Conservation (phyloP, 2,797 vertebrate species). For the Pseudomugil tenellus region DNA sequence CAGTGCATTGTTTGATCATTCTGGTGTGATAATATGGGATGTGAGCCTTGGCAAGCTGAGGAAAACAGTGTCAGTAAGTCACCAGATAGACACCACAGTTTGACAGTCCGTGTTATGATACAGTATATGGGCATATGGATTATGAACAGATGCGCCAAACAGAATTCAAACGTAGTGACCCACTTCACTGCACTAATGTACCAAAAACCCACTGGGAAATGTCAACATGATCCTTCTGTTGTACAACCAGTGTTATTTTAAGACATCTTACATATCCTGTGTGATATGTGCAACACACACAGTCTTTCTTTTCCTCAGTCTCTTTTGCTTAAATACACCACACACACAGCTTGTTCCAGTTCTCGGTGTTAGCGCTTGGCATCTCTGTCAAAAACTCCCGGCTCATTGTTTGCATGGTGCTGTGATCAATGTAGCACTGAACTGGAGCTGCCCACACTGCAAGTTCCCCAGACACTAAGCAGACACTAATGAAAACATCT, state of each 20-base stretch:
- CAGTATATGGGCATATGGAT: constrained; percentile 42
- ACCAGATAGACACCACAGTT: constrained; percentile 24
- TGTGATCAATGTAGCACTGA: constrained; percentile 72
- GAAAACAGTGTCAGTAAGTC: constrained; percentile 40
- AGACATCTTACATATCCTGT: constrained; percentile 43
- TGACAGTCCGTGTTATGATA: constrained; percentile 39
- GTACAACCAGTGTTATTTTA: constrained; percentile 68
- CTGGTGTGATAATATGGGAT: constrained; percentile 39
- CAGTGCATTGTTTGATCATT: constrained; percentile 58
- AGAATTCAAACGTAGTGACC: constrained; percentile 55
- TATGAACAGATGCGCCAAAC: constrained; percentile 28
- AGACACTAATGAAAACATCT: constrained; percentile 80
- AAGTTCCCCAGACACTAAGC: constrained; percentile 71
- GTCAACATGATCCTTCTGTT: constrained; percentile 69
- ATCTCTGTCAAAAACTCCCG: constrained; percentile 68
- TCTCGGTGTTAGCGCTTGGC: constrained; percentile 54
- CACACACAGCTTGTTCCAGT: constrained; percentile 62
- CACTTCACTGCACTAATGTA: constrained; percentile 60
- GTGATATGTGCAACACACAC: constrained; percentile 4
- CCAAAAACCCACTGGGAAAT: constrained; percentile 63
- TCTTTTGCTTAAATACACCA: constrained; percentile 5
- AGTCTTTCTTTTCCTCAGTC: not conserved
- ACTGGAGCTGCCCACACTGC: constrained; percentile 66
- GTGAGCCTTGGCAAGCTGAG: constrained; percentile 44
- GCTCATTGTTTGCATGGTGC: constrained; percentile 69